Base-by-base conservation (phyloP, 2,797 vertebrate species). In the Melanotaenia nigrans region DNA sequence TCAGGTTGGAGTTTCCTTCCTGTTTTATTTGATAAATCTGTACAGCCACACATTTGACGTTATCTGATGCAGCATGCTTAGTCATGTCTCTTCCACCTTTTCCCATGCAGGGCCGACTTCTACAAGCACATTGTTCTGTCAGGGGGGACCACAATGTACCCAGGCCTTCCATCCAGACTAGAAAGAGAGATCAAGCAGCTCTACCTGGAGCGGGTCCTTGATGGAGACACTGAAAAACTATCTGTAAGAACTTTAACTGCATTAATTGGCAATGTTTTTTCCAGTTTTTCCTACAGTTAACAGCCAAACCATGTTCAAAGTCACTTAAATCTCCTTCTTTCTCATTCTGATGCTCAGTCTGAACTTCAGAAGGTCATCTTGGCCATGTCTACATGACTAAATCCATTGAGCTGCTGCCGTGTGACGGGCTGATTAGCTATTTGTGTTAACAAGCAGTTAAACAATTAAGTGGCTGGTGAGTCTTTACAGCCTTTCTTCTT, bases 81-180 rank as follows among this genome's bases (percentile, higher is more conserved):
- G 0, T 30, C 4, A 32, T 0, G 1, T 25, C 9, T 61, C 0
- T 0, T 0, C 0, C 38, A 16, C 64, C 33, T 42, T n/a, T 72
- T 7, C 25, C 5, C 66, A 20, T 68, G 57, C 89, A 96, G 95
- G 89, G 57, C 94, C 0, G 95, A 96, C 54, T 94, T 96, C 84
- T 95, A 95, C 81, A 95, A 95, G 67, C 95, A 95, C 88, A 96
- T 95, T 0, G 95, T 96, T n/a, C 79, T 95, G 80, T 96, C 95
- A 0, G 95, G 95, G 20, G 95, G 95, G 3, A 81, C 69, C 71
- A 96, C 95, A 81, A 96, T 96, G 95, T 96, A 96, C 61, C 95
- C 95, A 0, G 95, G 95, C 1, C 93, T 95, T 5, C 95, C 95
- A 0, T 96, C 95, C 66, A 85, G 95, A 3, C 83, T 96, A n/a